Evolutionary conservation across 1,140 invertebrate genomes (phyloP).

Genomic region (Oryctes rhinoceros): DNA sequence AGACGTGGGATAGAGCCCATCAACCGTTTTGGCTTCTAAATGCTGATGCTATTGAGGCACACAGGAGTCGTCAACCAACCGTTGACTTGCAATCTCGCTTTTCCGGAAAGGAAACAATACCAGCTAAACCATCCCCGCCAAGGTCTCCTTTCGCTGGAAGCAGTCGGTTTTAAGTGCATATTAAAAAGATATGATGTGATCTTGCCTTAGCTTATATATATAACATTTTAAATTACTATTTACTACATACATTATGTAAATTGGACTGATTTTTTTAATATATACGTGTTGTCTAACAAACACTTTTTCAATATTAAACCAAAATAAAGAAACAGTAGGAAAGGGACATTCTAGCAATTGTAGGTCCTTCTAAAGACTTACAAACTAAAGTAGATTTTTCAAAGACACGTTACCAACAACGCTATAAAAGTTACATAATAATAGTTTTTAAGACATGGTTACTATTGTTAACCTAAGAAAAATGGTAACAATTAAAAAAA

Average conservation of each 20-base stretch:
- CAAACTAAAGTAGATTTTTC: too few relatives aligned
- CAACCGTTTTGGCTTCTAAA: conserved; percentile 69
- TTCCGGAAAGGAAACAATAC: conserved; percentile 32
- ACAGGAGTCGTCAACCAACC: conserved; percentile 57
- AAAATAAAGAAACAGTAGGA: too few relatives aligned
- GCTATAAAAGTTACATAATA: too few relatives aligned
- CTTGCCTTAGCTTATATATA: conserved; percentile 14
- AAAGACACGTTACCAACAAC: too few relatives aligned
- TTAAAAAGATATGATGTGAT: background rate
- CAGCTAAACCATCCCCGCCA: background rate
- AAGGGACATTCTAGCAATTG: too few relatives aligned
- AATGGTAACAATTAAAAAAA: too few relatives aligned
- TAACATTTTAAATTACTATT: background rate
- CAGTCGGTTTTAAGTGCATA: conserved; percentile 6
- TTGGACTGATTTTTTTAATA: background rate
- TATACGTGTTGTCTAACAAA: background rate
- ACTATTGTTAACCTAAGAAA: too few relatives aligned
- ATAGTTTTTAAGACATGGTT: too few relatives aligned
- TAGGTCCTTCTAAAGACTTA: too few relatives aligned
- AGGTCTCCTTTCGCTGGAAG: conserved; percentile 9
- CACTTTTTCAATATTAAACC: too few relatives aligned
- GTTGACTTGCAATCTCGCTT: background rate
- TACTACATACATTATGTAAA: background rate
- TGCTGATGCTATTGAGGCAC: conserved; percentile 62
- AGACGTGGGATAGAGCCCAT: conserved; percentile 65